A percentile compares a stretch with the other conserved stretches of the same genome.
Evolutionary conservation across 2,888 invertebrate species (phyloP).

Genomic region (Ashinkailepas kermadecensis): DNA sequence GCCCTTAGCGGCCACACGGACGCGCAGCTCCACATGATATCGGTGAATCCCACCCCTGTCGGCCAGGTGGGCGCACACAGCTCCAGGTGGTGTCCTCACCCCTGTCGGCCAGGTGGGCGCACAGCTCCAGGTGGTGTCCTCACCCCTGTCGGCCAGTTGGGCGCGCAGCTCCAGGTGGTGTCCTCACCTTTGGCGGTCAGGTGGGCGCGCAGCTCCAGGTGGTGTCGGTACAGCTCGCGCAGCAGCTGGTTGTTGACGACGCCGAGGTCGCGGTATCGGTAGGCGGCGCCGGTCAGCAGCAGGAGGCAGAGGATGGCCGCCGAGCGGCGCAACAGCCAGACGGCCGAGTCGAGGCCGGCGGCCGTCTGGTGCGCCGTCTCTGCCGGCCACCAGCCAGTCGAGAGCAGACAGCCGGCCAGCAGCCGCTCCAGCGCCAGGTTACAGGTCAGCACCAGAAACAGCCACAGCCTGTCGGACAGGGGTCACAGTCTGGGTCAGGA

Average conservation of each 20-base stretch:
- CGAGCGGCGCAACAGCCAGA: slow-evolving; percentile 45
- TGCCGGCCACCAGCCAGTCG: too few relatives aligned
- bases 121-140: slow-evolving; percentile 40
- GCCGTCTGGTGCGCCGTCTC: too few relatives aligned
- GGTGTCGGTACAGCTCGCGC: slow-evolving; percentile 44
- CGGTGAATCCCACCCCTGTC: too few relatives aligned
- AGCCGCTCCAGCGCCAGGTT: slow-evolving; percentile 49
- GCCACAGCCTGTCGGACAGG: slow-evolving; percentile 40
- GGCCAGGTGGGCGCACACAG: too few relatives aligned
- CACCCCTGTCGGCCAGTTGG: slow-evolving; percentile 40
- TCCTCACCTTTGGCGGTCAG: slow-evolving; percentile 30
- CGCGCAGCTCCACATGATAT: too few relatives aligned
- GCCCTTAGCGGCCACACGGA: too few relatives aligned
- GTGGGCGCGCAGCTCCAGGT: slow-evolving; percentile 33
- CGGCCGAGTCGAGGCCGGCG: slow-evolving; percentile 37
- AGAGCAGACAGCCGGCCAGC: slow-evolving; percentile 30
- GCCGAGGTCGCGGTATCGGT: slow-evolving; percentile 44
- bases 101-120: slow-evolving; percentile 25
- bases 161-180: slow-evolving; percentile 39
- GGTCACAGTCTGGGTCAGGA: too few relatives aligned
- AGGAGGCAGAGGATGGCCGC: slow-evolving; percentile 40
- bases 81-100: not conserved
- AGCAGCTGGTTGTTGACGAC: slow-evolving; percentile 45
- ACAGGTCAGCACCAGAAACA: slow-evolving; percentile 49
- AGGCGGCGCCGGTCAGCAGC: slow-evolving; percentile 41